Percentiles rank a stretch among this genome's conserved stretches.
Evolutionary conservation across 1,140 invertebrate genomes (phyloP).

Genomic region (Planococcus citri): DNA sequence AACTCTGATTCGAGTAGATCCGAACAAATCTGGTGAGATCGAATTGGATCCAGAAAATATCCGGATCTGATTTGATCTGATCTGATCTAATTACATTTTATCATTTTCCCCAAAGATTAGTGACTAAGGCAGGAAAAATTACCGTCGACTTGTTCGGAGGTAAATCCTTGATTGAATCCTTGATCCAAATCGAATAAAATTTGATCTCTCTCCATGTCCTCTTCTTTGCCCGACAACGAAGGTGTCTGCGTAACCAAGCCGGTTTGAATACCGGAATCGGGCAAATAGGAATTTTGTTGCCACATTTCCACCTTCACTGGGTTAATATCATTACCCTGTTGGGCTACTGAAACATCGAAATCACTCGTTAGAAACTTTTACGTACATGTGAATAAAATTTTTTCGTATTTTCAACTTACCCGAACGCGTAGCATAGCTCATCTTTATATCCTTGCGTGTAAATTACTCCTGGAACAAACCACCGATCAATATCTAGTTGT

Average conservation of each 20-base stretch:
- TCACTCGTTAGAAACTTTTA: too few species aligned
- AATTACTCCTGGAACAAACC: too few species aligned
- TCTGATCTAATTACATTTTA: too few species aligned
- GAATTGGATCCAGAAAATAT: too few species aligned
- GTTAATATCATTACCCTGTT: not conserved
- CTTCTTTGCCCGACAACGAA: conserved; percentile 74
- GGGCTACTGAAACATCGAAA: not conserved
- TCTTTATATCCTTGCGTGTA: not conserved
- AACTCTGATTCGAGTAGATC: too few species aligned
- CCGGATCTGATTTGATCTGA: too few species aligned
- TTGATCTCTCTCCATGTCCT: conserved; percentile 67
- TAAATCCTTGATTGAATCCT: conserved; percentile 76
- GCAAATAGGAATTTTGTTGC: conserved; percentile 33
- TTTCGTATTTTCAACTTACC: conserved; percentile 8
- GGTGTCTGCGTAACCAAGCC: conserved; percentile 87
- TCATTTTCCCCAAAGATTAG: not conserved
- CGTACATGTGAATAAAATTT: not conserved
- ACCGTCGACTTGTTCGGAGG: conserved; percentile 91
- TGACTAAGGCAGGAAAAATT: conserved; percentile 40
- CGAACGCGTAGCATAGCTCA: conserved; percentile 4
- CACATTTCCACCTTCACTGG: conserved; percentile 56
- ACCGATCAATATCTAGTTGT: too few species aligned
- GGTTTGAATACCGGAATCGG: conserved; percentile 91
- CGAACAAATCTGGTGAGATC: too few species aligned
- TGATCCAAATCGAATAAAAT: conserved; percentile 86